These are phyloP conservation scores for Carassius gibelio DNA, from an alignment of 2,113 vertebrate species.

Conservation along the genomic window DNA sequence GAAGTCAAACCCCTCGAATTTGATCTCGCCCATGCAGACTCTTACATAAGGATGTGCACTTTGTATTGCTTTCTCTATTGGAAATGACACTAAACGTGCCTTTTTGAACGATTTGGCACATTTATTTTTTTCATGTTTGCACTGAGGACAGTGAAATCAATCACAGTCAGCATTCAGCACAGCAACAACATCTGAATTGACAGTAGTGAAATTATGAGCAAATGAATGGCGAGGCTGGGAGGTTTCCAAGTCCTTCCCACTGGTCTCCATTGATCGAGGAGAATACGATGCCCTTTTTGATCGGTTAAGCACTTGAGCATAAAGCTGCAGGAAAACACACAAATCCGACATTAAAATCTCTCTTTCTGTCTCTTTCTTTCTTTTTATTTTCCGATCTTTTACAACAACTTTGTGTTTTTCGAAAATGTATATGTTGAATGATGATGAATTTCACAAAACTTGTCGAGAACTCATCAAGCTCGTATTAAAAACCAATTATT, in stretches of 20 bases:
- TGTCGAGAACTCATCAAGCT: not conserved
- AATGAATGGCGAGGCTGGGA: not conserved
- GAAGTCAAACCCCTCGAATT: not conserved
- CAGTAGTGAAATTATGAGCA: not conserved
- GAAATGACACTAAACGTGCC: not conserved
- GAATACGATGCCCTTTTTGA: not conserved
- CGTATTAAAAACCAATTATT: not conserved
- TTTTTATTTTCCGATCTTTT: not conserved
- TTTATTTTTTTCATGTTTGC: not conserved
- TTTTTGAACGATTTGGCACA: not conserved
- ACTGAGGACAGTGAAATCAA: not conserved
- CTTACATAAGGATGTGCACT: not conserved
- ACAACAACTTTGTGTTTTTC: not conserved
- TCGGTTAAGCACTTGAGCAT: not conserved
- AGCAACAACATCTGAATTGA: not conserved
- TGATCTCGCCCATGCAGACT: not conserved
- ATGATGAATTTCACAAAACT: conserved; percentile 1
- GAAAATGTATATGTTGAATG: not conserved
- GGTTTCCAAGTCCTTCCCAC: not conserved
- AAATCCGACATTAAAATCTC: not conserved
- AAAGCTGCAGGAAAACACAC: not conserved
- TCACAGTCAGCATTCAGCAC: not conserved
- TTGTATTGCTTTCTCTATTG: not conserved
- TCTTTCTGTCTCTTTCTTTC: not conserved
- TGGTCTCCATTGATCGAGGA: not conserved